These are phyloP conservation scores for Leptocoma aspasia DNA, from an alignment of 2,113 vertebrate genomes.

Conservation along the genomic window DNA sequence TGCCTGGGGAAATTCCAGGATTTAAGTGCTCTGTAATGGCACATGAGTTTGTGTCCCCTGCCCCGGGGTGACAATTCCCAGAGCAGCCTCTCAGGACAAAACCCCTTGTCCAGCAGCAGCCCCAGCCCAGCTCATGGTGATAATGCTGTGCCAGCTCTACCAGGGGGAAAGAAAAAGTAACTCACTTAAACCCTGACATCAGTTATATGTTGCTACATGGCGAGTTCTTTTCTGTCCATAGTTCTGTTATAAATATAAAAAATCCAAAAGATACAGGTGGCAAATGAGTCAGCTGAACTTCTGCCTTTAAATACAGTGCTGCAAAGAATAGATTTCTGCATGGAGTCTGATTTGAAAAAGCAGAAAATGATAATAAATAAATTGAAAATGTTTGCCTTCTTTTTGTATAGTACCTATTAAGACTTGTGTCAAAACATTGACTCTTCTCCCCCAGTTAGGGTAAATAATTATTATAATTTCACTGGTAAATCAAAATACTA, in stretches of 20 bases:
- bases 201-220: rapidly evolving
- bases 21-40: not conserved
- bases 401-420: not conserved
- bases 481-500: not conserved
- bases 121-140: not conserved
- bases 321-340: not conserved
- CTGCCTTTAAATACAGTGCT: not conserved
- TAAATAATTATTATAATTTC: not conserved
- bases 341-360: not conserved
- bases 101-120: not conserved
- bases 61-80: not conserved
- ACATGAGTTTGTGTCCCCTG: not conserved
- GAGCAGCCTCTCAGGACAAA: slow-evolving; percentile 2
- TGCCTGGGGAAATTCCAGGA: not conserved
- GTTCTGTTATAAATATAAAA: not conserved
- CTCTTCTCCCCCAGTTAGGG: rapidly evolving
- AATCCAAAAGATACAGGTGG: not conserved
- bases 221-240: not conserved
- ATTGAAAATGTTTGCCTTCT: rapidly evolving
- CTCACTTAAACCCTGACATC: not conserved
- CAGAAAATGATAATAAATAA: not conserved
- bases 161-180: not conserved
- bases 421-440: not conserved
- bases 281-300: not conserved
- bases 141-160: not conserved